Percentiles rank a stretch among this genome's conserved stretches.
Evolutionary conservation across 1,140 invertebrate species (phyloP).

Genomic region (Bombus confusus): DNA sequence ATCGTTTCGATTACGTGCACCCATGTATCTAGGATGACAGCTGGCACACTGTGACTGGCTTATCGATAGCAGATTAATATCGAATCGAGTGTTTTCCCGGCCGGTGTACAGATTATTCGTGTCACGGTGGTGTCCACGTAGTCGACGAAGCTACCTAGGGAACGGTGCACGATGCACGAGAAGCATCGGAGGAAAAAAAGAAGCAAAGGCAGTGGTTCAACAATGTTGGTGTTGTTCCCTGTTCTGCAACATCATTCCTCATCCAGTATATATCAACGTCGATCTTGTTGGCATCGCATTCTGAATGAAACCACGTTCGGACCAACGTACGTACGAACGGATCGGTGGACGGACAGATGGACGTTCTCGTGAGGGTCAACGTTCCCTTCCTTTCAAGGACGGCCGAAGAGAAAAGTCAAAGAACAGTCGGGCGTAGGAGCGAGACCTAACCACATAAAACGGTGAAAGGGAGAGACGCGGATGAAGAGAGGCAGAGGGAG

Average conservation of each 20-base stretch:
- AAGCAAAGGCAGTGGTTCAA: neutral
- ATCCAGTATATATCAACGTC: conserved; percentile 53
- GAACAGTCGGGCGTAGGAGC: conserved; percentile 48
- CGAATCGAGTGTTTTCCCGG: neutral
- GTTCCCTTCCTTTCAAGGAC: conserved; percentile 67
- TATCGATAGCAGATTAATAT: conserved; percentile 21
- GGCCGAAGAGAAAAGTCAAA: conserved; percentile 62
- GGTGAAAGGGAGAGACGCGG: conserved; percentile 47
- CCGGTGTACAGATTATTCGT: neutral
- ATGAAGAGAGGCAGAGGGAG: neutral
- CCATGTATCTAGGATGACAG: neutral
- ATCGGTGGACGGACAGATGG: conserved; percentile 47
- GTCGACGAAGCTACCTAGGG: neutral
- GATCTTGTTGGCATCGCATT: conserved; percentile 61
- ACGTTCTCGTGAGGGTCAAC: conserved; percentile 59
- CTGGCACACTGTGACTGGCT: too few species aligned
- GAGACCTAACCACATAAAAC: neutral
- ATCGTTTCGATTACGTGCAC: neutral
- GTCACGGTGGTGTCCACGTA: neutral
- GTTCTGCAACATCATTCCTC: conserved; percentile 58
- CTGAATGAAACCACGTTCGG: conserved; percentile 64
- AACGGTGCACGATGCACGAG: neutral
- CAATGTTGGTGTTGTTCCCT: conserved; percentile 31
- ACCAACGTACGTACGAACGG: conserved; percentile 30
- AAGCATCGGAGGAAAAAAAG: neutral